Evolutionary conservation across 2,888 invertebrate genomes (phyloP).

Genomic region (Agrilus mali): DNA sequence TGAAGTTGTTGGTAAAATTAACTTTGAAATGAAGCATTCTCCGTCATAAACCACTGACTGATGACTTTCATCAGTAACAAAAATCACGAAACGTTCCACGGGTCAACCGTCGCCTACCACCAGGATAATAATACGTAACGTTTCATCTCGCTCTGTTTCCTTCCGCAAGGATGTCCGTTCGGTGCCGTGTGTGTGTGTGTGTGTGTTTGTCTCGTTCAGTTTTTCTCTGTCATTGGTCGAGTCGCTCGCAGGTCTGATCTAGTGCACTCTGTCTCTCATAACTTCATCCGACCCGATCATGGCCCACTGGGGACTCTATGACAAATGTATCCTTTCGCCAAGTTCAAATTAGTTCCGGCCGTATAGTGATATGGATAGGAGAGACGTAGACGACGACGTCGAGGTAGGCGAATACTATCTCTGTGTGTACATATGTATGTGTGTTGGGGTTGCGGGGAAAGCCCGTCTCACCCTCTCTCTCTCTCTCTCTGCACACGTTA

Average conservation of each 20-base stretch:
- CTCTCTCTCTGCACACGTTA: conserved; percentile 25
- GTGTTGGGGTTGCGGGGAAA: conserved; percentile 12
- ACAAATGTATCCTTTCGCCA: conserved; percentile 39
- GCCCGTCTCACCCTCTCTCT: conserved; percentile 14
- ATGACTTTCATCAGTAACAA: no score
- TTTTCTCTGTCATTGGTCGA: conserved; percentile 19
- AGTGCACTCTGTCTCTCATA: conserved; percentile 37
- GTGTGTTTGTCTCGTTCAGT: no score
- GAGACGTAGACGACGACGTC: conserved; percentile 5
- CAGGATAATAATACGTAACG: no score
- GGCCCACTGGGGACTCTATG: conserved; percentile 36
- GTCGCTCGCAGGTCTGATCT: conserved; percentile 29
- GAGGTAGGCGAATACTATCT: conserved; percentile 6
- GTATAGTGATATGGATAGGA: conserved; percentile 21
- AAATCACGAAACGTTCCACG: no score
- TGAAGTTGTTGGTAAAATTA: no score
- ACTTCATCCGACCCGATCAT: conserved; percentile 39
- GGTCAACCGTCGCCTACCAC: no score
- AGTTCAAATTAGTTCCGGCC: conserved; percentile 39
- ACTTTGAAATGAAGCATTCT: no score
- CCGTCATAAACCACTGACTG: no score
- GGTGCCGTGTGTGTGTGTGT: no score
- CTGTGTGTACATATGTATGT: conserved; percentile 10
- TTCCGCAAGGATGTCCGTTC: no score
- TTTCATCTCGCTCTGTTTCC: no score